Percentiles rank a stretch among this genome's conserved stretches.
Conservation (phyloP, 2,113 vertebrate species). For the Plecotus auritus region DNA sequence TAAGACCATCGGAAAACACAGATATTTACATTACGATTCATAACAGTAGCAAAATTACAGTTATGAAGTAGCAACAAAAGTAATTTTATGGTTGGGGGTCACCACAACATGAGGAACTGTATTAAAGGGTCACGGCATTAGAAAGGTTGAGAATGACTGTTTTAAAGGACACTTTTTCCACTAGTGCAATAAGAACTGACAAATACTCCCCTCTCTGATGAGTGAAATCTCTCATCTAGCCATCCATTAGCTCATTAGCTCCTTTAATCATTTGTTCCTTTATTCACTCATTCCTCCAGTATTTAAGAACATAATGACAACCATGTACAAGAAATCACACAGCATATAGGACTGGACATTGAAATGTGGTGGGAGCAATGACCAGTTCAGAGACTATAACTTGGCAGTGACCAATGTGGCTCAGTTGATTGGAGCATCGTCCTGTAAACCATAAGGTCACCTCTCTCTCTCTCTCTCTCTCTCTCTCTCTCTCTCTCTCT, state of each 20-base stretch:
- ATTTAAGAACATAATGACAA: neutral
- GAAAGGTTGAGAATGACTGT: too few species aligned
- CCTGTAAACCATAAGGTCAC: neutral
- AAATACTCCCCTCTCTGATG: neutral
- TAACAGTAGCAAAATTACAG: too few species aligned
- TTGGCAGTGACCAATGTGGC: neutral
- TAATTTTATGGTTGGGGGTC: too few species aligned
- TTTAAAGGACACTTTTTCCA: neutral
- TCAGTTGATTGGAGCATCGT: neutral
- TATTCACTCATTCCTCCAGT: neutral
- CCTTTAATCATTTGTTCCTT: neutral
- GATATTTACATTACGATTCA: too few species aligned
- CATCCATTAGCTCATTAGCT: slow-evolving; percentile 1
- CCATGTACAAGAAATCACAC: neutral
- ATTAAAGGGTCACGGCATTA: too few species aligned
- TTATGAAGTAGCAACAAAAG: too few species aligned
- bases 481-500: neutral
- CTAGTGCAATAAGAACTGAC: neutral
- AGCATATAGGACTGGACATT: neutral
- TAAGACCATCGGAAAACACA: too few species aligned
- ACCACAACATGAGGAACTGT: too few species aligned
- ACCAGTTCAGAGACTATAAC: neutral
- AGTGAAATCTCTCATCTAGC: neutral
- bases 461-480: neutral
- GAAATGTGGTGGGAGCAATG: neutral